phyloP scores from a whole-genome alignment of 2,888 invertebrate genomes.

The Scaptomyza parva region DNA sequence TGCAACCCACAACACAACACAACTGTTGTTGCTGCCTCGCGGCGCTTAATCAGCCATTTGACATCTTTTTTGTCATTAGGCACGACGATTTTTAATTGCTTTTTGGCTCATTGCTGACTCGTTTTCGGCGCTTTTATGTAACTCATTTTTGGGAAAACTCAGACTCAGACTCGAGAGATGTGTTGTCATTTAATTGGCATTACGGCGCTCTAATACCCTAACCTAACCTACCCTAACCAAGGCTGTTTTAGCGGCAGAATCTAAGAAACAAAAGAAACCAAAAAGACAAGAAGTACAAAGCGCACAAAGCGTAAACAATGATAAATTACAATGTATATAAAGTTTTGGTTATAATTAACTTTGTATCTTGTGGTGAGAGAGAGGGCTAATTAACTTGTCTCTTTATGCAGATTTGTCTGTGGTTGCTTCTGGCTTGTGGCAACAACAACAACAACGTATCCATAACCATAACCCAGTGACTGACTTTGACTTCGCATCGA shows the following conservation, averaged over 20 bases:
- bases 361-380: slow-evolving; percentile 38
- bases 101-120: slow-evolving; percentile 46
- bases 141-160: slow-evolving; percentile 46
- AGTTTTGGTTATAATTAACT: slow-evolving; percentile 66
- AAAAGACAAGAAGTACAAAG: slow-evolving; percentile 57
- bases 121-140: slow-evolving; percentile 55
- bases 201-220: slow-evolving; percentile 26
- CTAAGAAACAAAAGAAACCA: neutral
- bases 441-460: slow-evolving; percentile 30
- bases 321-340: slow-evolving; percentile 61
- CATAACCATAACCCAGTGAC: slow-evolving; percentile 70
- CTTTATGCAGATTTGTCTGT: slow-evolving; percentile 35
- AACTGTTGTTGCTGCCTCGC: slow-evolving; percentile 27
- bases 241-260: slow-evolving; percentile 58
- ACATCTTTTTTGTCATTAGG: slow-evolving; percentile 60
- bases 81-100: slow-evolving; percentile 69
- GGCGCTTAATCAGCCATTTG: slow-evolving; percentile 68
- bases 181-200: slow-evolving; percentile 67
- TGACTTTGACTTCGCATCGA: slow-evolving; percentile 56
- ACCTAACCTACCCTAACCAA: slow-evolving; percentile 11
- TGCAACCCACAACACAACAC: slow-evolving; percentile 70
- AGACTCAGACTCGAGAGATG: slow-evolving; percentile 46
- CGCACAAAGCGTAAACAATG: slow-evolving; percentile 71
- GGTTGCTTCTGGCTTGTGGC: slow-evolving; percentile 11
- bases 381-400: slow-evolving; percentile 67